Evolutionary conservation across 2,797 vertebrate genomes (phyloP).

Genomic region (Aythya fuligula): DNA sequence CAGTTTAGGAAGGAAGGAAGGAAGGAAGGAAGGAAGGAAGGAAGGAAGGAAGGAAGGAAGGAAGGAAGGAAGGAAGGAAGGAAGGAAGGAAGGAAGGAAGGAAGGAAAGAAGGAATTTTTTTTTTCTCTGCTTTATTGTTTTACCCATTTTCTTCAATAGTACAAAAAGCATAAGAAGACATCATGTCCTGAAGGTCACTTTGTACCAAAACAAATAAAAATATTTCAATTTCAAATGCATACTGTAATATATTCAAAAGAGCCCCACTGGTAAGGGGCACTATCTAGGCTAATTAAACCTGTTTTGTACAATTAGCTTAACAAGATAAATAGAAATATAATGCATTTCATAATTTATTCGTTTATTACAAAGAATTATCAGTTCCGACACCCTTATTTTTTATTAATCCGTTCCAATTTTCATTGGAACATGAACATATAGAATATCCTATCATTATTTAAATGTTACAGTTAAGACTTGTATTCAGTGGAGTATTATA

Average conservation of each 20-base stretch:
- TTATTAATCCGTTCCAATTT: neutral
- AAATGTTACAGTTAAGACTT: neutral
- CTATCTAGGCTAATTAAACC: no score
- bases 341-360: no score
- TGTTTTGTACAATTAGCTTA: no score
- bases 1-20: neutral
- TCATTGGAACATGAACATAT: neutral
- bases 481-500: neutral
- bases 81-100: no score
- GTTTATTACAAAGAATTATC: neutral
- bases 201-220: neutral
- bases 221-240: neutral
- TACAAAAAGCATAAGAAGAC: neutral
- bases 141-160: neutral
- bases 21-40: no score
- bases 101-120: no score
- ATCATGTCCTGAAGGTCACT: neutral
- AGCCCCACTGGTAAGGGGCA: neutral
- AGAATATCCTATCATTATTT: rapidly evolving
- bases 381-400: neutral
- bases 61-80: no score
- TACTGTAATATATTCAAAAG: neutral
- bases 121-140: neutral
- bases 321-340: no score
- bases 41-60: no score